phyloP scores from a whole-genome alignment of 2,888 invertebrate species.

The Homarus gammarus region DNA sequence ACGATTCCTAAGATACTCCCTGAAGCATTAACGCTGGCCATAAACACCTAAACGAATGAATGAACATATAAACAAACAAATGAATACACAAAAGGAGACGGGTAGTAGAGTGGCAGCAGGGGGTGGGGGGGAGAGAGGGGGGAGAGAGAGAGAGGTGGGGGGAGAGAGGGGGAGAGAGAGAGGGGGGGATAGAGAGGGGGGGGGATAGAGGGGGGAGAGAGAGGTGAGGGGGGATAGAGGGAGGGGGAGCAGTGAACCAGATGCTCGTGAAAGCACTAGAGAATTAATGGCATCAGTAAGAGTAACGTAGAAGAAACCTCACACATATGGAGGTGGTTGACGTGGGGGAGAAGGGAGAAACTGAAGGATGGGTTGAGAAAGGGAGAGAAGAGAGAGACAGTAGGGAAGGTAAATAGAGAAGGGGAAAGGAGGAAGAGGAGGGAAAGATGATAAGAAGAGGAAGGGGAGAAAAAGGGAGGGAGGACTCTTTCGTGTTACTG shows the following conservation, averaged over 20 bases:
- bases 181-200: conserved; percentile 2
- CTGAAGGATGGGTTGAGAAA: not conserved
- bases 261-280: not conserved
- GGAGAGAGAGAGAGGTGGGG: not conserved
- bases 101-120: too few species aligned
- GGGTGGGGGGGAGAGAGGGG: not conserved
- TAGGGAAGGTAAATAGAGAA: not conserved
- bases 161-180: conserved; percentile 9
- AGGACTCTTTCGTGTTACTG: not conserved
- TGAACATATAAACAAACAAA: too few species aligned
- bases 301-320: not conserved
- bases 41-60: too few species aligned
- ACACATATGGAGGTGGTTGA: too few species aligned
- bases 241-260: not conserved
- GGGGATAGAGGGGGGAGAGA: not conserved
- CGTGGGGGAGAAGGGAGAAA: not conserved
- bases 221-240: not conserved
- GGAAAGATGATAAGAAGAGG: not conserved
- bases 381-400: not conserved
- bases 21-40: too few species aligned
- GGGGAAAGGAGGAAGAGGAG: too few species aligned
- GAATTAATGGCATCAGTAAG: not conserved
- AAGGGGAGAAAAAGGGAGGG: not conserved
- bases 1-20: too few species aligned
- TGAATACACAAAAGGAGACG: too few species aligned